Percentiles rank a stretch among this genome's conserved stretches.
These are phyloP conservation scores for Stictocephala bisonia DNA, from an alignment of 2,888 invertebrate genomes.

Conservation along the genomic window DNA sequence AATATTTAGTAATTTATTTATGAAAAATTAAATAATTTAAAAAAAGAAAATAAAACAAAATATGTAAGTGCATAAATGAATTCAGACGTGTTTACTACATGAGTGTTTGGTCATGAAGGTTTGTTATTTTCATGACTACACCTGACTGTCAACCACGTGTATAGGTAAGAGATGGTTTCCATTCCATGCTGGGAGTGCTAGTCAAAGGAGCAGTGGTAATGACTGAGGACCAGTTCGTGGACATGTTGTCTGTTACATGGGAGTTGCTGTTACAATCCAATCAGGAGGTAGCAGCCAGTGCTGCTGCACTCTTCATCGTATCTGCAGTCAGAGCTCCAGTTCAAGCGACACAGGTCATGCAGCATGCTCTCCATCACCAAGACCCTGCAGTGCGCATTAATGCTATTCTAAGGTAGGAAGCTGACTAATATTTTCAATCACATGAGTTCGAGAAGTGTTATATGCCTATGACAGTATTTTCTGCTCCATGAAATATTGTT, in stretches of 20 bases:
- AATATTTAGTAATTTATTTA: too few species aligned
- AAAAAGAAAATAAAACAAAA: too few species aligned
- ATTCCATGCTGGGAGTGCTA: slow-evolving; percentile 86
- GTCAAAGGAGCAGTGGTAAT: slow-evolving; percentile 92
- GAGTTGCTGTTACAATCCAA: slow-evolving; percentile 94
- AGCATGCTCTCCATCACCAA: slow-evolving; percentile 84
- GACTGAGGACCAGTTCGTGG: slow-evolving; percentile 86
- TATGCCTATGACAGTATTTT: too few species aligned
- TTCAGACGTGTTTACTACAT: too few species aligned
- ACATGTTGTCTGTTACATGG: slow-evolving; percentile 95
- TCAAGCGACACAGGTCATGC: slow-evolving; percentile 90
- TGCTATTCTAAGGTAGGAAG: slow-evolving; percentile 83
- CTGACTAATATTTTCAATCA: too few species aligned
- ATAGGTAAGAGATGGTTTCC: slow-evolving; percentile 89
- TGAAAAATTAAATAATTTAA: too few species aligned
- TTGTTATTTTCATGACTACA: too few species aligned
- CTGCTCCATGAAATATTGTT: too few species aligned
- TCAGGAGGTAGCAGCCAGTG: slow-evolving; percentile 84
- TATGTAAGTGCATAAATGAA: too few species aligned
- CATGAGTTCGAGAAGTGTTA: too few species aligned
- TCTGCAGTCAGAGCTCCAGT: slow-evolving; percentile 93
- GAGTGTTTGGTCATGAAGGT: too few species aligned
- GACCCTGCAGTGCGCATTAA: slow-evolving; percentile 86
- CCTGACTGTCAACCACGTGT: too few species aligned
- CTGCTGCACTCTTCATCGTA: slow-evolving; percentile 91